A percentile compares a stretch with the other conserved stretches of the same genome.
Conservation (phyloP, 2,113 vertebrate species). For the Nanorana parkeri region DNA sequence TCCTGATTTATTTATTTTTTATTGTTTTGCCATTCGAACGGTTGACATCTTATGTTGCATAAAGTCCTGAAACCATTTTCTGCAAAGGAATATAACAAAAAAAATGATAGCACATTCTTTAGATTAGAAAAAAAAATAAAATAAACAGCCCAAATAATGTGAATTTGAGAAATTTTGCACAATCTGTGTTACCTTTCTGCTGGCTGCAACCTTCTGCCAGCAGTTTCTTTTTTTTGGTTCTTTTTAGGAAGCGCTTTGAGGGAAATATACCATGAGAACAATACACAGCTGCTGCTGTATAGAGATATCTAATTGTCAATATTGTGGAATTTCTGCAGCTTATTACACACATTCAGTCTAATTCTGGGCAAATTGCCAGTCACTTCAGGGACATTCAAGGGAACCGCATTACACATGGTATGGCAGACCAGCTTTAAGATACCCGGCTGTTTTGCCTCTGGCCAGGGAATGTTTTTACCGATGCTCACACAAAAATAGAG, state of each 20-base stretch:
- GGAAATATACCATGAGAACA: slow-evolving; percentile 85
- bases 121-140: slow-evolving; percentile 58
- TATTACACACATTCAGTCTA: slow-evolving; percentile 90
- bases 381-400: slow-evolving; percentile 88
- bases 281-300: slow-evolving; percentile 87
- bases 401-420: slow-evolving; percentile 85
- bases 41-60: not conserved
- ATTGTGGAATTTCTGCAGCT: slow-evolving; percentile 88
- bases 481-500: slow-evolving; percentile 74
- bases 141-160: slow-evolving; percentile 75
- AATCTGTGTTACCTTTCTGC: slow-evolving; percentile 82
- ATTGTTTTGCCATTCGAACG: slow-evolving; percentile 4
- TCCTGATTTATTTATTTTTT: not conserved
- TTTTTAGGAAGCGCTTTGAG: slow-evolving; percentile 85
- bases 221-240: slow-evolving; percentile 61
- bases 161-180: slow-evolving; percentile 78
- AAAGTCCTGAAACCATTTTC: slow-evolving; percentile 1
- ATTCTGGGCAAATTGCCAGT: slow-evolving; percentile 89
- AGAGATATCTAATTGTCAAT: slow-evolving; percentile 90
- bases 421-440: slow-evolving; percentile 84
- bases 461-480: slow-evolving; percentile 85
- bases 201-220: slow-evolving; percentile 84
- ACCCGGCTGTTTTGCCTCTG: slow-evolving; percentile 88
- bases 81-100: not conserved
- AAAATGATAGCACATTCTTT: not conserved